phyloP scores from a whole-genome alignment of 2,888 invertebrate genomes.

The Prenolepis imparis region DNA sequence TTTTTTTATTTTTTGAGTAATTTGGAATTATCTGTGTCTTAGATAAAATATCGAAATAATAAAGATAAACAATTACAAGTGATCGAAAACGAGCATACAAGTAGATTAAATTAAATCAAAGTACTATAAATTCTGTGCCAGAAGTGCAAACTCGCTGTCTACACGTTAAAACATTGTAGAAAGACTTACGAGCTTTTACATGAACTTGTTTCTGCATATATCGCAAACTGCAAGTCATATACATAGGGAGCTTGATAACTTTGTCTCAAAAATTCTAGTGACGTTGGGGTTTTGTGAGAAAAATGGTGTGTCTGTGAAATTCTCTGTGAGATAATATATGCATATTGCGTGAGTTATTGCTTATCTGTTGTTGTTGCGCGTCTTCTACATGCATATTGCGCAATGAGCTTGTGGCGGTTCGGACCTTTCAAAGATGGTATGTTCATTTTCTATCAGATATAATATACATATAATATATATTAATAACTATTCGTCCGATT shows the following conservation, averaged over 20 bases:
- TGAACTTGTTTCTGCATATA: constrained; percentile 3
- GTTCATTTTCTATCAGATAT: constrained; percentile 50
- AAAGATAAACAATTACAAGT: not conserved
- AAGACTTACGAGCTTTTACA: not conserved
- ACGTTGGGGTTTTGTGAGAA: constrained; percentile 29
- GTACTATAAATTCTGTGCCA: constrained; percentile 2
- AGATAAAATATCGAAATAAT: not conserved
- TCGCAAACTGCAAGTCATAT: constrained; percentile 28
- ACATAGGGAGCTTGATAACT: constrained; percentile 18
- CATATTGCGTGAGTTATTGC: constrained; percentile 47
- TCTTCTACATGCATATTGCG: constrained; percentile 10
- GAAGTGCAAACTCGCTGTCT: constrained; percentile 25
- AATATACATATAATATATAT: not conserved
- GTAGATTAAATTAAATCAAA: constrained; percentile 55
- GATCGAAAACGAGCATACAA: not conserved
- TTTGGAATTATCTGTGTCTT: not conserved
- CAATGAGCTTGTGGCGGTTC: constrained; percentile 77
- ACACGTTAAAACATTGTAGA: not conserved
- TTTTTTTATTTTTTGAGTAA: not conserved
- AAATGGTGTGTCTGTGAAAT: constrained; percentile 12
- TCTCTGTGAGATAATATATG: constrained; percentile 7
- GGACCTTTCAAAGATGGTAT: constrained; percentile 76
- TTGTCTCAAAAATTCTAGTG: constrained; percentile 2
- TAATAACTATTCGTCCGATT: not conserved
- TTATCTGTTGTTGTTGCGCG: not conserved